Conservation (phyloP, 1,140 invertebrate genomes). For the Ericerus pela region DNA sequence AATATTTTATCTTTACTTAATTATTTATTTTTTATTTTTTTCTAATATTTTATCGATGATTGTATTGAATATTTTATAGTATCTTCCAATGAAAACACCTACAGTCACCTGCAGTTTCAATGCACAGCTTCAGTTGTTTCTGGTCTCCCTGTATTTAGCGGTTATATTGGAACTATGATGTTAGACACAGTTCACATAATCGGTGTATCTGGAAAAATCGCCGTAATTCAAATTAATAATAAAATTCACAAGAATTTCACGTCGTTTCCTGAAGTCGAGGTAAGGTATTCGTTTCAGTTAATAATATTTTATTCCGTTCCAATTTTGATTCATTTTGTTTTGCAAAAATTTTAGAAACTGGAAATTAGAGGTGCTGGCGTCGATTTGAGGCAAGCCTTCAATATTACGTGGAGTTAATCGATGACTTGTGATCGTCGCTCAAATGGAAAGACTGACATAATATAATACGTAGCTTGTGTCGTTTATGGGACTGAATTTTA, state of each 20-base stretch:
- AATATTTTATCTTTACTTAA: conserved; percentile 10
- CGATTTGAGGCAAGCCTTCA: too few relatives aligned
- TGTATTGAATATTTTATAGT: background rate
- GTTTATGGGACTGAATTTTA: too few relatives aligned
- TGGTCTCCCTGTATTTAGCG: background rate
- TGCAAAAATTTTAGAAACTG: too few relatives aligned
- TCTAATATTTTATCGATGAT: background rate
- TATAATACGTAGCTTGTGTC: too few relatives aligned
- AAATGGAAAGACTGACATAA: too few relatives aligned
- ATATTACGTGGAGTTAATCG: too few relatives aligned
- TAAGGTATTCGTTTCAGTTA: too few relatives aligned
- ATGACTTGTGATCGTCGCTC: too few relatives aligned
- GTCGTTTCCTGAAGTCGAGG: background rate
- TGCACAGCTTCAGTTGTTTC: background rate
- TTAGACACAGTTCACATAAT: background rate
- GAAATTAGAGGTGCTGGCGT: too few relatives aligned
- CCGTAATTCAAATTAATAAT: background rate
- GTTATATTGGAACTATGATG: background rate
- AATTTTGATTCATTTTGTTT: too few relatives aligned
- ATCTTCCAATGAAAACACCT: background rate
- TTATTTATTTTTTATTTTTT: background rate
- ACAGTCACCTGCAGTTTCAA: background rate
- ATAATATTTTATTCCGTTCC: too few relatives aligned
- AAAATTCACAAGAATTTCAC: background rate
- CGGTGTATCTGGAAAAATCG: background rate